Percentiles rank a stretch among this genome's conserved stretches.
These are phyloP conservation scores for Callospermophilus lateralis DNA, from an alignment of 2,113 vertebrate species.

Conservation along the genomic window DNA sequence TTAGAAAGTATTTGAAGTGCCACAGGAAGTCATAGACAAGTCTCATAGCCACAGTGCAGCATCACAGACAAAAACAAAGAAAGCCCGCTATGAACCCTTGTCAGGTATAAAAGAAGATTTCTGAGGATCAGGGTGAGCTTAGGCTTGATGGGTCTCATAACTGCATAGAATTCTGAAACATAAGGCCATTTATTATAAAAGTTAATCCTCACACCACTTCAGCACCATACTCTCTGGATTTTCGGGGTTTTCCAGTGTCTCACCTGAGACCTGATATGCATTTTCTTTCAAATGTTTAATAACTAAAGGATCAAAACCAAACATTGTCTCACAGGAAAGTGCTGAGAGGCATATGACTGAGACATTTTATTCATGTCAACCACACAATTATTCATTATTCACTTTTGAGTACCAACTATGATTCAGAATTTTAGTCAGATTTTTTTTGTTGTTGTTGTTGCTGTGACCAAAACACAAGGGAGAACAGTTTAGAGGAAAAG, in stretches of 20 bases:
- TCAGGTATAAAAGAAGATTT: conserved; percentile 2
- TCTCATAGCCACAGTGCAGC: neutral
- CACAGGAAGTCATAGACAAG: neutral
- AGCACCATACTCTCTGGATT: neutral
- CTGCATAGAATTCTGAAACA: conserved; percentile 29
- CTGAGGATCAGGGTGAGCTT: neutral
- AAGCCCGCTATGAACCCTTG: neutral
- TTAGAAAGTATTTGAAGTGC: neutral
- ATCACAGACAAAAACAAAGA: neutral
- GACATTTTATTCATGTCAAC: neutral
- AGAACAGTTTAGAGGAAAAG: too few species aligned
- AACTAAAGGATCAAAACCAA: neutral
- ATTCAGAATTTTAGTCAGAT: neutral
- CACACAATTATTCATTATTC: neutral
- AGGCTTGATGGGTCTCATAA: neutral
- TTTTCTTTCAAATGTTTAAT: conserved; percentile 38
- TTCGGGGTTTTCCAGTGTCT: conserved; percentile 2
- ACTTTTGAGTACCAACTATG: neutral
- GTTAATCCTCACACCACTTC: neutral
- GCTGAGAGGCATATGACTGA: neutral
- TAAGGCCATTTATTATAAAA: conserved; percentile 1
- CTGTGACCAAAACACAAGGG: too few species aligned
- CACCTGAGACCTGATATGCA: neutral
- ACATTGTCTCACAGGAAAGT: neutral
- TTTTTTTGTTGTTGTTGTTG: too few species aligned